These are phyloP conservation scores for Myanophis thanlyinensis DNA, from an alignment of 2,113 vertebrate genomes.

Conservation along the genomic window DNA sequence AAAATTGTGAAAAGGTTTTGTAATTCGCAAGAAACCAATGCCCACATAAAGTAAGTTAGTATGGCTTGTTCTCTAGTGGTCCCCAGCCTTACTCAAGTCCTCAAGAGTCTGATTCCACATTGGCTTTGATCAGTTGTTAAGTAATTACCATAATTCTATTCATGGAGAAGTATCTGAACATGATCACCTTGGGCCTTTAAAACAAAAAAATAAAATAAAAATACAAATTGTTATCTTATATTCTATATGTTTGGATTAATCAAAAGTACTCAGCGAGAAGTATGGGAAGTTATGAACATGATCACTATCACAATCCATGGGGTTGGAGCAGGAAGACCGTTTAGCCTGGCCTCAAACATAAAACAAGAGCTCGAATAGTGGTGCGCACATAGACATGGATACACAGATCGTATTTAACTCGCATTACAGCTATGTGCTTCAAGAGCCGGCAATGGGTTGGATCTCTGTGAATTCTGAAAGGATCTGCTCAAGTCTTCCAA, in stretches of 20 bases:
- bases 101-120: not conserved
- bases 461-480: not conserved
- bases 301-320: not conserved
- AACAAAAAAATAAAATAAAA: not conserved
- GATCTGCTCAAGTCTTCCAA: not conserved
- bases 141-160: not conserved
- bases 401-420: not conserved
- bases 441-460: not conserved
- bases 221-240: not conserved
- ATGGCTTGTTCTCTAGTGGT: not conserved
- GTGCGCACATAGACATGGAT: not conserved
- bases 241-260: slow-evolving; percentile 13
- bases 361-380: not conserved
- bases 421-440: not conserved
- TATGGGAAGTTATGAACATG: not conserved
- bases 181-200: not conserved
- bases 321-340: not conserved
- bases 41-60: not conserved
- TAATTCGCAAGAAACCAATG: not conserved
- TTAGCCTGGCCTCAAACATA: not conserved
- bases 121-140: not conserved
- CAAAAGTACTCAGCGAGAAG: not conserved
- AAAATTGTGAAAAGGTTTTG: not conserved
- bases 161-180: not conserved
- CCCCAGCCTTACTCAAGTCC: not conserved